Percentiles rank a stretch among this genome's conserved stretches.
Conservation (phyloP, 1,140 invertebrate species). For the Whitmania pigra region DNA sequence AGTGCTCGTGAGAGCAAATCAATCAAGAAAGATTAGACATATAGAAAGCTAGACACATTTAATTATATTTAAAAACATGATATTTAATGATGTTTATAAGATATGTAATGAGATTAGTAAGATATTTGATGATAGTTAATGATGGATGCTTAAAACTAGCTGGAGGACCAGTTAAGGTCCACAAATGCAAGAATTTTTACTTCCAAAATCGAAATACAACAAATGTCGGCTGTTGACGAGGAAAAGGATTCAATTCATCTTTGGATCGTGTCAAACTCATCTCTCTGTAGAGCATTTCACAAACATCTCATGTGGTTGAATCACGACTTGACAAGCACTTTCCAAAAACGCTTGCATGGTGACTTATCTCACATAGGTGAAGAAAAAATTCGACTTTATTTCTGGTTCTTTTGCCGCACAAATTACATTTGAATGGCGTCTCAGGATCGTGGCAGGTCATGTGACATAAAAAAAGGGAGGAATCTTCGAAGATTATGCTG, state of each 20-base stretch:
- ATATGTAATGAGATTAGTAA: no score
- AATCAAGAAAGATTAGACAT: no score
- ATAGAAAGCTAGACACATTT: no score
- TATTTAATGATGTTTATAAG: no score
- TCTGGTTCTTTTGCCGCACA: conserved; percentile 67
- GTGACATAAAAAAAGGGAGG: conserved; percentile 81
- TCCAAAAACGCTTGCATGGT: conserved; percentile 36
- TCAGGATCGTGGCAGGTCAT: conserved; percentile 84
- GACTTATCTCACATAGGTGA: conserved; percentile 71
- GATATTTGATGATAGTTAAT: no score
- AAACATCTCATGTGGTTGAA: no score
- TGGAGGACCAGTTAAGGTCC: neutral
- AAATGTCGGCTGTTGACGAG: neutral
- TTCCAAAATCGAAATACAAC: neutral
- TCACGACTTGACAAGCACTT: no score
- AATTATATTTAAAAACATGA: no score
- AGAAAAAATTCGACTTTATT: conserved; percentile 79
- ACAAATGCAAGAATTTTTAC: neutral
- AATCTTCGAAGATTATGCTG: conserved; percentile 72
- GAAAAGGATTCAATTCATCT: neutral
- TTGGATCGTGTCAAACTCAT: no score
- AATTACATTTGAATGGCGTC: conserved; percentile 84
- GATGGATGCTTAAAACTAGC: no score
- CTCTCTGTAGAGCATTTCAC: no score
- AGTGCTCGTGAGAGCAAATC: no score